Percentiles rank a stretch among this genome's conserved stretches.
Evolutionary conservation across 2,113 vertebrate genomes (phyloP).

Genomic region (Oncorhynchus mykiss): DNA sequence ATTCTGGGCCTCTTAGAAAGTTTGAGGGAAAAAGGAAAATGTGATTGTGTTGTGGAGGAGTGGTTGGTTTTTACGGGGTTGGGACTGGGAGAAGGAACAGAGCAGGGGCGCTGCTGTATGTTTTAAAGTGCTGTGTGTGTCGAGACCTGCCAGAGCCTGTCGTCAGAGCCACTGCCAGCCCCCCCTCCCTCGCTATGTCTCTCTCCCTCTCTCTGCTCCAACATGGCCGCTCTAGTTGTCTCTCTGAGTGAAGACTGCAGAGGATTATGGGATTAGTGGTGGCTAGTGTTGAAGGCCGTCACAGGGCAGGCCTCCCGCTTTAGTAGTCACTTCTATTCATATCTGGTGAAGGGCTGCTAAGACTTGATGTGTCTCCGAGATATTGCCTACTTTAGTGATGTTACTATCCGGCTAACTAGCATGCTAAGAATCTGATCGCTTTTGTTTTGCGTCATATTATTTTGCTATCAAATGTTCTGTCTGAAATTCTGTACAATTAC

Average conservation of each 20-base stretch:
- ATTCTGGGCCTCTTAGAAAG: conserved; percentile 21
- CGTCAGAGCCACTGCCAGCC: background rate
- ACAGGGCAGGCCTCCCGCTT: too few relatives aligned
- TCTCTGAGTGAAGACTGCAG: conserved; percentile 31
- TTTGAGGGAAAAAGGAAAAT: conserved; percentile 18
- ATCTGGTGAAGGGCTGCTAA: too few relatives aligned
- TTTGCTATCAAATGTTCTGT: too few relatives aligned
- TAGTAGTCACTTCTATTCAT: too few relatives aligned
- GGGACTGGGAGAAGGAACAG: background rate
- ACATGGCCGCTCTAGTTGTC: background rate
- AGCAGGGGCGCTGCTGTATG: background rate
- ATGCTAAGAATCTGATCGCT: too few relatives aligned
- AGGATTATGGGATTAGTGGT: conserved; percentile 70
- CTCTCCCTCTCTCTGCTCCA: background rate
- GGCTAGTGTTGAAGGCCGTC: conserved; percentile 23
- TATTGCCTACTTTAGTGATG: too few relatives aligned
- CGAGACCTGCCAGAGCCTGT: background rate
- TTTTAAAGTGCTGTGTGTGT: background rate
- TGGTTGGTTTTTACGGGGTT: background rate
- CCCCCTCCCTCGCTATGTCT: background rate
- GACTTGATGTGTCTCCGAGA: too few relatives aligned
- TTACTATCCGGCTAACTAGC: too few relatives aligned
- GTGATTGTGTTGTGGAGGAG: background rate
- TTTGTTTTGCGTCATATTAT: too few relatives aligned
- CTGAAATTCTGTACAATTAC: too few relatives aligned